Percentiles rank a stretch among this genome's conserved stretches.
phyloP scores from a whole-genome alignment of 2,888 invertebrate species.

The Xestia c-nigrum region DNA sequence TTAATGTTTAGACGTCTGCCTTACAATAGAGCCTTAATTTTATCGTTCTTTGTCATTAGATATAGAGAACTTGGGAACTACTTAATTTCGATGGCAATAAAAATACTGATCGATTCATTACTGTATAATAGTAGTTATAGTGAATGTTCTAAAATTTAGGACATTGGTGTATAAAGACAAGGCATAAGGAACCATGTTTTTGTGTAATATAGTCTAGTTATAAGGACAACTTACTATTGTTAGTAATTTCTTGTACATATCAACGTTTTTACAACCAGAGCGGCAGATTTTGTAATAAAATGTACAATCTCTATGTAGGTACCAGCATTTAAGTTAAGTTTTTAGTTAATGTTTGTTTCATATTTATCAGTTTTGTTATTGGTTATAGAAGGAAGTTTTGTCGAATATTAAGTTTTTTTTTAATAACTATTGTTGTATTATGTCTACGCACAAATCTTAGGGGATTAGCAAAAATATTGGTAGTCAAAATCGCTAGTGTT shows the following conservation, averaged over 20 bases:
- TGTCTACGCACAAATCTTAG: conserved; percentile 32
- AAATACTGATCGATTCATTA: conserved; percentile 54
- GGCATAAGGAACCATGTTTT: conserved; percentile 77
- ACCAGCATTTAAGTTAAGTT: conserved; percentile 86
- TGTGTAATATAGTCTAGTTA: conserved; percentile 78
- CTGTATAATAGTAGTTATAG: conserved; percentile 60
- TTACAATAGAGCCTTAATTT: conserved; percentile 75
- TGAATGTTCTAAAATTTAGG: conserved; percentile 87
- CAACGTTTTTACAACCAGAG: conserved; percentile 80
- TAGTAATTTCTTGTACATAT: conserved; percentile 85
- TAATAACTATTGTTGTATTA: conserved; percentile 3
- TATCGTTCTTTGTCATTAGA: conserved; percentile 62
- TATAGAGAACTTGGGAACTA: conserved; percentile 67
- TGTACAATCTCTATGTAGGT: conserved; percentile 79
- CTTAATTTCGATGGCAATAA: conserved; percentile 80
- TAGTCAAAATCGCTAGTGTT: conserved; percentile 23
- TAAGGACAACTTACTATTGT: conserved; percentile 76
- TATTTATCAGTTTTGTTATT: conserved; percentile 62
- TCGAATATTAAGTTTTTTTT: conserved; percentile 15
- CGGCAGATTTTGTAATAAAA: conserved; percentile 77
- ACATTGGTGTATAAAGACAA: conserved; percentile 76
- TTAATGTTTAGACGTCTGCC: conserved; percentile 73
- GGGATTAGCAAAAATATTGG: conserved; percentile 12
- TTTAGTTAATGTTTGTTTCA: conserved; percentile 63
- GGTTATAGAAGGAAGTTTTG: conserved; percentile 32